phyloP scores from a whole-genome alignment of 92 coral and sea anemone genomes.

The Porites evermanni region DNA sequence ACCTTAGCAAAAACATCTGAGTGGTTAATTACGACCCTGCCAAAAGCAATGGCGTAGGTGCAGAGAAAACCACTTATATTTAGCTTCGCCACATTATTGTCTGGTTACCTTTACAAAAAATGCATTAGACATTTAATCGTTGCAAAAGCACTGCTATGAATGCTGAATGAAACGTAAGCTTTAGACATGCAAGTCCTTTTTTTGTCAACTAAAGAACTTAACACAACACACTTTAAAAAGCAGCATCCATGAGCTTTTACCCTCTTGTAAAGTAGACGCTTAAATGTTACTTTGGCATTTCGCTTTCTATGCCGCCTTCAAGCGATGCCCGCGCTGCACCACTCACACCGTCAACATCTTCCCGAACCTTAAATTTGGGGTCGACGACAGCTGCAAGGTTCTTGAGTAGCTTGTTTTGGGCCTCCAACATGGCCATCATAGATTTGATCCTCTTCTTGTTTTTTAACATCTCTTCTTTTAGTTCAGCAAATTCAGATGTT shows the following conservation, averaged over 20 bases:
- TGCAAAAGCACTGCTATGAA: background rate
- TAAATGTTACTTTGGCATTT: background rate
- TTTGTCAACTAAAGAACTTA: background rate
- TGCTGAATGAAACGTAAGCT: background rate
- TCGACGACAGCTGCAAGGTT: conserved; percentile 21
- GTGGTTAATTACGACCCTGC: too few species aligned
- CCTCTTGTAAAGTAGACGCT: background rate
- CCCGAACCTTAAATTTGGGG: conserved; percentile 1
- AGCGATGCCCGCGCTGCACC: background rate
- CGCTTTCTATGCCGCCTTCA: background rate
- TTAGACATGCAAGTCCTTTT: background rate
- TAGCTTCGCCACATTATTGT: too few species aligned
- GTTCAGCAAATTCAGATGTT: conserved; percentile 17
- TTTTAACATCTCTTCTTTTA: conserved; percentile 20
- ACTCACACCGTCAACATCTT: background rate
- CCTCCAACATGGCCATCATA: conserved; percentile 43
- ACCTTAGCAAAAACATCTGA: too few species aligned
- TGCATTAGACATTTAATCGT: too few species aligned
- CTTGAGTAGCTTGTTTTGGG: conserved; percentile 42
- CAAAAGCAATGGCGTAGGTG: too few species aligned
- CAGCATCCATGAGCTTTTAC: background rate
- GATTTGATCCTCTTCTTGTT: conserved; percentile 40
- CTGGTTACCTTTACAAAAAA: too few species aligned
- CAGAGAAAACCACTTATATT: too few species aligned
- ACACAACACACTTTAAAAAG: conserved; percentile 15